A percentile compares a stretch with the other conserved stretches of the same genome.
phyloP scores from a whole-genome alignment of 2,113 vertebrate species.

The Clarias magur region DNA sequence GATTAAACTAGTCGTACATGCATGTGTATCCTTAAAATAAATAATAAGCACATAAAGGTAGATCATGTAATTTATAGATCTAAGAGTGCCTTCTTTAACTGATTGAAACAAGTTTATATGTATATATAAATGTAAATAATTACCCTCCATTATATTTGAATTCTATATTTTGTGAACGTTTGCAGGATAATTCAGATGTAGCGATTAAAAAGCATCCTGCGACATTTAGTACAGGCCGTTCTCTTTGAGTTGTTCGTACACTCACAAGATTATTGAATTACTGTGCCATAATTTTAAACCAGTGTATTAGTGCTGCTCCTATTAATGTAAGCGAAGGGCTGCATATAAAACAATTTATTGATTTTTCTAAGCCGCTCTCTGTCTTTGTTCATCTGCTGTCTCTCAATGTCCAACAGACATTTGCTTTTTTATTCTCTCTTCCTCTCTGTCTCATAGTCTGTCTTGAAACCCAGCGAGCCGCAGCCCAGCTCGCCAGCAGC shows the following conservation, averaged over 20 bases:
- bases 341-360: slow-evolving; percentile 69
- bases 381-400: slow-evolving; percentile 40
- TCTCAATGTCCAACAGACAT: slow-evolving; percentile 38
- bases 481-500: slow-evolving; percentile 70
- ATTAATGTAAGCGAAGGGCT: slow-evolving; percentile 62
- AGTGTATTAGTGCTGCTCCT: slow-evolving; percentile 26
- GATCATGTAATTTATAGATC: not conserved
- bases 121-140: no score
- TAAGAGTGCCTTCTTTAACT: not conserved
- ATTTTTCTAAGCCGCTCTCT: slow-evolving; percentile 57
- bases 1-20: no score
- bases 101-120: not conserved
- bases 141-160: not conserved
- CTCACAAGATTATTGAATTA: slow-evolving; percentile 29
- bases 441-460: slow-evolving; percentile 61
- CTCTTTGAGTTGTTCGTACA: not conserved
- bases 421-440: slow-evolving; percentile 45
- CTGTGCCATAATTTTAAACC: slow-evolving; percentile 22
- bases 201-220: not conserved
- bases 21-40: not conserved
- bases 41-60: no score
- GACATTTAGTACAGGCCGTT: not conserved
- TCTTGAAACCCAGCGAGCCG: slow-evolving; percentile 68
- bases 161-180: no score
- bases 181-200: not conserved